Base-by-base conservation (phyloP, 2,113 vertebrate genomes). In the Acanthochromis polyacanthus region DNA sequence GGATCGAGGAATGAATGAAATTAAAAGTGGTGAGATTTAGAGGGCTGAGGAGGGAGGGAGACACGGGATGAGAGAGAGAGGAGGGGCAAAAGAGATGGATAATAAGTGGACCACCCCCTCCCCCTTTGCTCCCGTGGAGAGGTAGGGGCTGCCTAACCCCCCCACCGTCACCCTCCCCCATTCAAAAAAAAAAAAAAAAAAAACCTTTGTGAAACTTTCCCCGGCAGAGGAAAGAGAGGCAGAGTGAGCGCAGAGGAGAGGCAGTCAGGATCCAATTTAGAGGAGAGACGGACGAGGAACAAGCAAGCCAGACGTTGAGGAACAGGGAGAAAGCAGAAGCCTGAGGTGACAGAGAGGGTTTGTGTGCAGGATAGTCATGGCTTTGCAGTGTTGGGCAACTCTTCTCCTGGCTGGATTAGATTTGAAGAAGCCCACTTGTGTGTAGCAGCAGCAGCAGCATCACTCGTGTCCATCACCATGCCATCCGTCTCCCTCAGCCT, bases 401-500 rank as follows among this genome's bases (percentile, higher is more conserved):
- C 66, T 75, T 78, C 71, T 70, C 81, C 60, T 28, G 64, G 79
- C 83, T 83, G 90, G 91, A 91, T 77, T 90, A 78, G 71, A 81
- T 16, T 56, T 75, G 46, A 84, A 79, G 86, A 64, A 80, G 82
- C 71, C 50, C 63, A 61, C 53, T 58, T 60, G 65, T 72, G 71
- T 87, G 83, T 87, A 89, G 80, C 74, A 86, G 51, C 75, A 65
- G 30, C 68, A 71, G 14, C 80, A 82, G 38, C 84, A 81, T 80
- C 86, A 55, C 66, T 75, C 64, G 65, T 58, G 78, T 28, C 56
- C 4, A 60, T 76, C 80, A 84, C 58, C 85, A 96, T 96, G 95
- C 95, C 95, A 32, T 95, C 95, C 0, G 94, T 95, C 36, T 94
- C 95, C 11, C 90, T 95, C 56, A 95, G 90, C 84, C 85, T 93